Evolutionary conservation across 2,888 invertebrate species (phyloP).

Genomic region (Tetheella fluctuosa): DNA sequence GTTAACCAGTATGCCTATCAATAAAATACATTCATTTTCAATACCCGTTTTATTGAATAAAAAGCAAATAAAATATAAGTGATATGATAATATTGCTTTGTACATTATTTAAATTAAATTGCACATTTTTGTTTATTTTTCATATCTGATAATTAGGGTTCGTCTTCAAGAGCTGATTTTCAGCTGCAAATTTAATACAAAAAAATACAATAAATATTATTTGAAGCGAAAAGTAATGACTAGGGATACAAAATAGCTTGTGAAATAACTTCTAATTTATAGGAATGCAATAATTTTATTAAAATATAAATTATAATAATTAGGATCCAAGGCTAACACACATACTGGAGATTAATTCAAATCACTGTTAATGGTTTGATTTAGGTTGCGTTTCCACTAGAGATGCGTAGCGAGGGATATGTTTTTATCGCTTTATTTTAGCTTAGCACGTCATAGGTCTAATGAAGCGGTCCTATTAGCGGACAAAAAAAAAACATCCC

Average conservation of each 20-base stretch:
- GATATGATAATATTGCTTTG: constrained; percentile 14
- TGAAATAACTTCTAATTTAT: neutral
- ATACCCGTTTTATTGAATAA: neutral
- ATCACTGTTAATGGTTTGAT: too few species aligned
- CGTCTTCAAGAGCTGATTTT: neutral
- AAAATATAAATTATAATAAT: neutral
- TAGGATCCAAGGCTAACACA: neutral
- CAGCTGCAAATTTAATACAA: neutral
- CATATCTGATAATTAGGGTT: neutral
- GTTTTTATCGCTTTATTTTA: too few species aligned
- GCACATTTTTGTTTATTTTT: neutral
- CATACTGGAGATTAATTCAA: too few species aligned
- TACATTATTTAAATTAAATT: constrained; percentile 2
- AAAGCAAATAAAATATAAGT: neutral
- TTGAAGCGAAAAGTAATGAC: neutral
- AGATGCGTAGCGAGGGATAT: too few species aligned
- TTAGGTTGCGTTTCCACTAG: too few species aligned
- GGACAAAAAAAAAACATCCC: too few species aligned
- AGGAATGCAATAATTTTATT: neutral
- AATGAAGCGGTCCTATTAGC: too few species aligned
- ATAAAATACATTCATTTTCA: neutral
- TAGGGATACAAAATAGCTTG: neutral
- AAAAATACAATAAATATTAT: neutral
- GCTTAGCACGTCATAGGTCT: too few species aligned
- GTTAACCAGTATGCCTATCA: neutral